phyloP scores from a whole-genome alignment of 2,113 vertebrate species.

The Psilopogon haemacephalus region DNA sequence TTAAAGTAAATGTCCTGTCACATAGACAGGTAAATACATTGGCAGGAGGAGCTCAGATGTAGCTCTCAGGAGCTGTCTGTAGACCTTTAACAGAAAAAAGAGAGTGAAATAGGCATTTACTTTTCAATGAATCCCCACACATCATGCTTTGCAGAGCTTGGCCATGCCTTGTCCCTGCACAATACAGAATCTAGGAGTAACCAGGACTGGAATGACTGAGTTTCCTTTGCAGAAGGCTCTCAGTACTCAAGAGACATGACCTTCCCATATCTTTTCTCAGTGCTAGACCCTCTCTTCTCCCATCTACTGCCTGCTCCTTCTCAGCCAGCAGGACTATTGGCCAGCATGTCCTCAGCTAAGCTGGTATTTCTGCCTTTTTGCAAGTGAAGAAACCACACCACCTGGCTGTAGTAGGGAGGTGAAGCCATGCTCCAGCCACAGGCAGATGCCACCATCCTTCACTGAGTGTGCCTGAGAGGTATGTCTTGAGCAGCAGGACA shows the following conservation, averaged over 20 bases:
- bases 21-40: background rate
- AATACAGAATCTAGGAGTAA: background rate
- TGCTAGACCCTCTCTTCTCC: background rate
- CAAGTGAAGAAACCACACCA: background rate
- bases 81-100: background rate
- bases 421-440: background rate
- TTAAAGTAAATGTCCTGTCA: background rate
- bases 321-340: background rate
- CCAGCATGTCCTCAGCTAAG: background rate
- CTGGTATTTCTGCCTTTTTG: background rate
- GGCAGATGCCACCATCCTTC: background rate
- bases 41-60: background rate
- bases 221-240: background rate
- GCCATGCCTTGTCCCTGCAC: fast-evolving
- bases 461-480: background rate
- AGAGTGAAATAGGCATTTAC: background rate
- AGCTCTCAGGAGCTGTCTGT: background rate
- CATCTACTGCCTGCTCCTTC: background rate
- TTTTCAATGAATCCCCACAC: background rate
- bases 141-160: background rate
- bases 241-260: fast-evolving
- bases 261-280: fast-evolving
- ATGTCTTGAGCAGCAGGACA: background rate
- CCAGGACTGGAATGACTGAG: background rate
- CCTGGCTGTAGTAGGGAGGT: background rate